A percentile compares a stretch with the other conserved stretches of the same genome.
phyloP scores from a whole-genome alignment of 2,113 vertebrate species.

The Thomomys bottae region DNA sequence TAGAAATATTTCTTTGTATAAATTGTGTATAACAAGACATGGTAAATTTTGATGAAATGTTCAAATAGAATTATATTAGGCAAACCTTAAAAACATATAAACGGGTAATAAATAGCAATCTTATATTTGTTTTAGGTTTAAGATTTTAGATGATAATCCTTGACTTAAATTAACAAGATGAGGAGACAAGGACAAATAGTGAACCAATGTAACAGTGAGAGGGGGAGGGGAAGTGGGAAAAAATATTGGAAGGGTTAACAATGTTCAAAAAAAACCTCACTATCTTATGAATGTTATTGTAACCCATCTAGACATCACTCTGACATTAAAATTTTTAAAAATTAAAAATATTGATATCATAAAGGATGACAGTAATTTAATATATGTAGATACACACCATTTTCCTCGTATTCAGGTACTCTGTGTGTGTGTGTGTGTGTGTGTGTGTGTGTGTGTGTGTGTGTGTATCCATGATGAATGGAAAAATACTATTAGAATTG shows the following conservation, averaged over 20 bases:
- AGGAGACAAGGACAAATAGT: too few species aligned
- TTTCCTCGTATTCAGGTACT: background rate
- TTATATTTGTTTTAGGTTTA: background rate
- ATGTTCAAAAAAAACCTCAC: too few species aligned
- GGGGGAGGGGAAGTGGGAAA: too few species aligned
- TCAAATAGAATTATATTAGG: background rate
- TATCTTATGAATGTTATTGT: too few species aligned
- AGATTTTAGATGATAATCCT: background rate
- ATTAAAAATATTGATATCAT: constrained; percentile 37
- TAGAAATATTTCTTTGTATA: background rate
- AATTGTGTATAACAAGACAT: background rate
- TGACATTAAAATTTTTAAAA: too few species aligned
- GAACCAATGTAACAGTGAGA: too few species aligned
- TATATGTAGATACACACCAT: constrained; percentile 1
- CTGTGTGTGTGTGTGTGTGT: too few species aligned
- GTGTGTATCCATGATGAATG: background rate
- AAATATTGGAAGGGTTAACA: too few species aligned
- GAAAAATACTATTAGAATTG: constrained; percentile 20
- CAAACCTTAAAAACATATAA: background rate
- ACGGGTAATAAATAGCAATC: background rate
- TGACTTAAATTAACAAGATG: too few species aligned
- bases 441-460: too few species aligned
- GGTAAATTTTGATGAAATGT: constrained; percentile 36
- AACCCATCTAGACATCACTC: too few species aligned
- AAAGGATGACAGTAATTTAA: constrained; percentile 45